Conservation (phyloP, 2,888 invertebrate species). For the Brachynemurus nebulosus region DNA sequence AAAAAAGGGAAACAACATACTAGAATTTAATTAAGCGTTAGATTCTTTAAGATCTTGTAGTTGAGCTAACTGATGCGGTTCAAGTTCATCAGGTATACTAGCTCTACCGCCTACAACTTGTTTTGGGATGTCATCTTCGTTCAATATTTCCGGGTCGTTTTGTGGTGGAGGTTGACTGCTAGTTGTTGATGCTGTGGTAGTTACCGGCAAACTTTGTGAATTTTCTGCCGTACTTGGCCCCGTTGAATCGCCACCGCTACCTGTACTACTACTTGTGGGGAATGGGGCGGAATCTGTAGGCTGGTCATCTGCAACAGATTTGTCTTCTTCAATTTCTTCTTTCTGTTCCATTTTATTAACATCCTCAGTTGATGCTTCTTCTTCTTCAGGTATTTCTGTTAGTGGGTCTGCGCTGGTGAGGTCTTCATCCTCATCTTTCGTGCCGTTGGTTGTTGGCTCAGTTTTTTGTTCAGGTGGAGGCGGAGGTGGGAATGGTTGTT, state of each 20-base stretch:
- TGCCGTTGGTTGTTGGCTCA: slow-evolving; percentile 12
- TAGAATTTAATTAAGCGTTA: slow-evolving; percentile 52
- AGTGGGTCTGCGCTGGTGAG: slow-evolving; percentile 12
- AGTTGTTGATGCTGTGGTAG: slow-evolving; percentile 14
- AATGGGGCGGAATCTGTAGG: slow-evolving; percentile 44
- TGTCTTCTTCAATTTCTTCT: slow-evolving; percentile 25
- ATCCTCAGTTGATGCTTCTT: slow-evolving; percentile 19
- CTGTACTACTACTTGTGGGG: slow-evolving; percentile 49
- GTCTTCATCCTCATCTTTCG: slow-evolving; percentile 16
- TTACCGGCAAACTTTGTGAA: slow-evolving; percentile 37
- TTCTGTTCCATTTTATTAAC: slow-evolving; percentile 12
- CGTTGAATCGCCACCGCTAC: slow-evolving; percentile 49
- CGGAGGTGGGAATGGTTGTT: slow-evolving; percentile 59
- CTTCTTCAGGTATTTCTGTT: slow-evolving; percentile 18
- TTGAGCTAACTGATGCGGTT: slow-evolving; percentile 76
- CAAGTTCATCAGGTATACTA: slow-evolving; percentile 78
- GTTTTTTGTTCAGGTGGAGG: slow-evolving; percentile 26
- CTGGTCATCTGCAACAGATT: slow-evolving; percentile 36
- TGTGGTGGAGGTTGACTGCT: slow-evolving; percentile 29
- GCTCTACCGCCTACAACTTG: slow-evolving; percentile 65
- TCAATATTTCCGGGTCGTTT: slow-evolving; percentile 24
- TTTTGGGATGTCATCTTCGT: slow-evolving; percentile 42
- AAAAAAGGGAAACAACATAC: no score
- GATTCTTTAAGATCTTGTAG: slow-evolving; percentile 83
- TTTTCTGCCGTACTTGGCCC: slow-evolving; percentile 48